phyloP scores from a whole-genome alignment of 2,888 invertebrate genomes.

The Dolomedes plantarius region DNA sequence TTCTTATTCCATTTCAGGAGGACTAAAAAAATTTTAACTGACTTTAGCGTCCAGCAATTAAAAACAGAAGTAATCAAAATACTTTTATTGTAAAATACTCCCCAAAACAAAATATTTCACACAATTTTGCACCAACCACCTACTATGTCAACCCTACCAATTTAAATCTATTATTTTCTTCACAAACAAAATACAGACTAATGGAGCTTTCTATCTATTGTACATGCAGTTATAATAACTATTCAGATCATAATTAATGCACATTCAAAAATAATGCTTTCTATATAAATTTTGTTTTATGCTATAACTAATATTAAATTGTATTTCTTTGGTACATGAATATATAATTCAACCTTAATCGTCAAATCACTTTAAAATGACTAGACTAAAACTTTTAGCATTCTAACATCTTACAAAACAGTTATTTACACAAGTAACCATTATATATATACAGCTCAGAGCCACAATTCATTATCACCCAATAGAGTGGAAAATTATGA shows the following conservation, averaged over 20 bases:
- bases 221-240: not conserved
- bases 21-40: too few relatives aligned
- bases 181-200: too few relatives aligned
- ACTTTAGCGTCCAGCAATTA: too few relatives aligned
- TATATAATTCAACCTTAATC: not conserved
- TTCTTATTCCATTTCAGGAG: too few relatives aligned
- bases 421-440: conserved; percentile 11
- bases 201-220: not conserved
- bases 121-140: too few relatives aligned
- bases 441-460: conserved; percentile 4
- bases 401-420: not conserved
- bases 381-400: conserved; percentile 10
- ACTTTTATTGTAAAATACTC: too few relatives aligned
- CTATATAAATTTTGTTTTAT: not conserved
- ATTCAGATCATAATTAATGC: not conserved
- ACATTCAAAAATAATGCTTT: conserved; percentile 11
- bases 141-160: too few relatives aligned
- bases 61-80: too few relatives aligned
- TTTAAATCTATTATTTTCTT: too few relatives aligned
- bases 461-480: not conserved
- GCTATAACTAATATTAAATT: not conserved
- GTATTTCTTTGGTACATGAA: conserved; percentile 4
- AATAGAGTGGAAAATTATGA: not conserved
- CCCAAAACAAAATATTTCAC: too few relatives aligned
- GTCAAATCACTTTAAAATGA: conserved; percentile 1